phyloP scores from a whole-genome alignment of 2,888 invertebrate genomes.

The Caenorhabditis sp. region DNA sequence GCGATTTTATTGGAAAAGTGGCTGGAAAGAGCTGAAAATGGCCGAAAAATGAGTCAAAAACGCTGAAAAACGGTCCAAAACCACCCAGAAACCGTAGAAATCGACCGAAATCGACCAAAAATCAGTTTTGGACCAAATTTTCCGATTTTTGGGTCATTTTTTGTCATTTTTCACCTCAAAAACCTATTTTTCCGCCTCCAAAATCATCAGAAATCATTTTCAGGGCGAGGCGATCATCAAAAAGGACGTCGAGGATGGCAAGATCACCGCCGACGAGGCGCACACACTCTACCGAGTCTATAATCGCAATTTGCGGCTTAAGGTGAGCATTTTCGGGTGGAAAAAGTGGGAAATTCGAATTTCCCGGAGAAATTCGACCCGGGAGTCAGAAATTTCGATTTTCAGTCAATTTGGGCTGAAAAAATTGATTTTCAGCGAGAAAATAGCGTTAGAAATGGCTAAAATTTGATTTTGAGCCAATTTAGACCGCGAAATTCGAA shows the following conservation, averaged over 20 bases:
- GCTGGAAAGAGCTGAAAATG: background rate
- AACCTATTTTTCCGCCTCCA: background rate
- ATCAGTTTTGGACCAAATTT: background rate
- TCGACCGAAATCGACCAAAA: too few species aligned
- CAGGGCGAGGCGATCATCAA: constrained; percentile 63
- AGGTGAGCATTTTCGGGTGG: constrained; percentile 8
- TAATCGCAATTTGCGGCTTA: constrained; percentile 56
- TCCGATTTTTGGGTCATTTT: background rate
- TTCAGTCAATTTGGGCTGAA: too few species aligned
- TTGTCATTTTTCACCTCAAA: background rate
- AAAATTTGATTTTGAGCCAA: too few species aligned
- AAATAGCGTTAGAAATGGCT: too few species aligned
- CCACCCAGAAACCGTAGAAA: too few species aligned
- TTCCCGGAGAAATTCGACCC: too few species aligned
- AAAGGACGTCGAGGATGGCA: constrained; percentile 63
- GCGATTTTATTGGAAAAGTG: background rate
- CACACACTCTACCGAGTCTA: constrained; percentile 58
- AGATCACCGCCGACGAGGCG: constrained; percentile 55
- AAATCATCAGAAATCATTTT: constrained; percentile 1
- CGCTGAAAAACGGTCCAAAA: background rate
- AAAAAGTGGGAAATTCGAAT: too few species aligned
- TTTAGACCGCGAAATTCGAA: too few species aligned
- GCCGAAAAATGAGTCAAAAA: background rate
- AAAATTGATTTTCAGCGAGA: too few species aligned
- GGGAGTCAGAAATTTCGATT: too few species aligned